phyloP scores from a whole-genome alignment of 2,888 invertebrate species.

The Oasisia sp. region DNA sequence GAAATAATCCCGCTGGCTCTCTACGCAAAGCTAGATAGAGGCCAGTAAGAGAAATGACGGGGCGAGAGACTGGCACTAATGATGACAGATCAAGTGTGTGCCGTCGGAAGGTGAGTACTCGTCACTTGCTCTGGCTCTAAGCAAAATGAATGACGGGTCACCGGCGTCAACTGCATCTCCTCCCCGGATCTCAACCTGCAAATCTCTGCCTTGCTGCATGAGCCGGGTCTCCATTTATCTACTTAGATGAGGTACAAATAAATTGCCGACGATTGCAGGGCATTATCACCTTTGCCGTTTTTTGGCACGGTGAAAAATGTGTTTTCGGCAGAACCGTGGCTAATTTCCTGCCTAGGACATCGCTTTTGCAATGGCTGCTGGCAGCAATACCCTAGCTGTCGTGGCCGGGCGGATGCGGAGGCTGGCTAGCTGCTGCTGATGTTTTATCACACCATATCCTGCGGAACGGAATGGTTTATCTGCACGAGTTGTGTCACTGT shows the following conservation, averaged over 20 bases:
- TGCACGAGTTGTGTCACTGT: background rate
- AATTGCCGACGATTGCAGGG: background rate
- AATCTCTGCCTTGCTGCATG: background rate
- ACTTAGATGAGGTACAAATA: background rate
- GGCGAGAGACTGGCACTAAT: background rate
- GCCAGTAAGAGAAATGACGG: too few relatives aligned
- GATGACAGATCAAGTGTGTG: background rate
- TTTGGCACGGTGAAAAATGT: background rate
- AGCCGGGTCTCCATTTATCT: background rate
- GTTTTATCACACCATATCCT: background rate
- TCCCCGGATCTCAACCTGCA: background rate
- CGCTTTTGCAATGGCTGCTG: background rate
- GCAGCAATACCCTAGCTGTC: background rate
- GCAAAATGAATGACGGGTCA: background rate
- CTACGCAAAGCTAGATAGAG: too few relatives aligned
- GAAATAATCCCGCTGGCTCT: too few relatives aligned
- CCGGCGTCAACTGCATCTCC: background rate
- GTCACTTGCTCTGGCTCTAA: background rate
- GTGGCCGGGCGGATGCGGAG: background rate
- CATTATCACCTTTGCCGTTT: background rate
- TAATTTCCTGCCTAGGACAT: background rate
- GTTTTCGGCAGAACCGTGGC: background rate
- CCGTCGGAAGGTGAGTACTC: background rate
- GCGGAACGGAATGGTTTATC: background rate
- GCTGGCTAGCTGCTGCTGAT: background rate